Base-by-base conservation (phyloP, 2,888 invertebrate genomes). In the Eueremaeus valkanovi region DNA sequence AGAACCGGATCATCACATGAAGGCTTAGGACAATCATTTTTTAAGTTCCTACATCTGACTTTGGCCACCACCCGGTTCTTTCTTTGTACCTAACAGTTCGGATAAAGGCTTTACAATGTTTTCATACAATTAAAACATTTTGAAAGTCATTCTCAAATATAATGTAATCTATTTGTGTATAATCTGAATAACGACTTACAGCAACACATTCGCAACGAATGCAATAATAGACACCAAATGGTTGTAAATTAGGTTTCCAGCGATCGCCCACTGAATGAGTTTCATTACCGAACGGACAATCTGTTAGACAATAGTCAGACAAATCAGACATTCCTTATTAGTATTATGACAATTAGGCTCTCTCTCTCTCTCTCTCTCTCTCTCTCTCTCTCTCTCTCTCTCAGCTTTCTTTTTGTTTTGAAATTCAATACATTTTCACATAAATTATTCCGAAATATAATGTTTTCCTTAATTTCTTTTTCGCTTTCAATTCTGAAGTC, bases 141-240 rank as follows among this genome's bases (percentile, higher is more conserved):
- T 42, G 42, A 42, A 42, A 42, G 42, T 42, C 42, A 49, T n/a
- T 49, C 16, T n/a, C 16, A 49, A 49, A 49, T n/a, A 11, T 18
- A 49, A 49, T 49, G 21, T 9, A 49, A 16, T 49, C 3, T 49
- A 9, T 49, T 49, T 49, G 16, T 49, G 16, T 3, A 11, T 18
- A 45, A 55, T 55, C n/a, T n/a, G n/a, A n/a, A n/a, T n/a, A n/a
- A n/a, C n/a, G n/a, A 58, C 93, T 90, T 89, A 95, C 95, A 88
- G 91, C 89, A 82, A 92, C 88, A 86, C 95, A 95, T 87, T 93
- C 92, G 87, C 95, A 96, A 87, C 90, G 90, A 86, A 95, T 92
- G 88, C 95, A 96, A 86, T 92, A 92, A 89, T 95, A 92, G 79
- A 93, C 89, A 78, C 95, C 95, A 83, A 94, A 93, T 24, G 95